Conservation (phyloP, 2,888 invertebrate species). For the Ormyrus nitidulus region DNA sequence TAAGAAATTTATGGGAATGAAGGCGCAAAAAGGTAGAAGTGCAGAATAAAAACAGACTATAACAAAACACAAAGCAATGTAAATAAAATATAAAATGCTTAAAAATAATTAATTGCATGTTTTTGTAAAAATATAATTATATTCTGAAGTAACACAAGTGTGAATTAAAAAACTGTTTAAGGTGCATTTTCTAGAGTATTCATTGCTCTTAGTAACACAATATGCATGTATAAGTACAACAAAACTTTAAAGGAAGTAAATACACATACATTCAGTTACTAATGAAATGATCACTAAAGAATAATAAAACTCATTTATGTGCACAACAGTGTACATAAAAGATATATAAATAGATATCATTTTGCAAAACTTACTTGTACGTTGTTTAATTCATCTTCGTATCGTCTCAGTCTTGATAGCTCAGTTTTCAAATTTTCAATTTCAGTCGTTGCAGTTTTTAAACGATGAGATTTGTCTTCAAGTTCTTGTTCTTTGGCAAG, state of each 20-base stretch:
- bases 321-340: constrained; percentile 33
- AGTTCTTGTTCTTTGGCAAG: constrained; percentile 78
- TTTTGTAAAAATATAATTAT: constrained; percentile 40
- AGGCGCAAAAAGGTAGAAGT: constrained; percentile 17
- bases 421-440: constrained; percentile 80
- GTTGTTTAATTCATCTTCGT: constrained; percentile 82
- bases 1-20: constrained; percentile 29
- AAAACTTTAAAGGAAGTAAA: constrained; percentile 30
- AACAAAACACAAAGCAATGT: constrained; percentile 68
- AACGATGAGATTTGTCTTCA: constrained; percentile 78
- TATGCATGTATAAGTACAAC: constrained; percentile 37
- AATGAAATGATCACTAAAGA: constrained; percentile 33
- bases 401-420: constrained; percentile 79
- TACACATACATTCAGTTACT: constrained; percentile 29
- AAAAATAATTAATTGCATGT: constrained; percentile 56
- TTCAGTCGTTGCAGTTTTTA: constrained; percentile 79
- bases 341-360: background rate
- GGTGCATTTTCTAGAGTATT: constrained; percentile 22
- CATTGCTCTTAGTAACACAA: constrained; percentile 18
- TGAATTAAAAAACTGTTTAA: constrained; percentile 2
- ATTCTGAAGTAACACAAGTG: constrained; percentile 2
- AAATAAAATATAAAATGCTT: constrained; percentile 57
- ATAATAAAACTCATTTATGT: constrained; percentile 41
- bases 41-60: constrained; percentile 62
- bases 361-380: constrained; percentile 77